Base-by-base conservation (phyloP, 1,140 invertebrate genomes). In the Thaumatotibia leucotreta region DNA sequence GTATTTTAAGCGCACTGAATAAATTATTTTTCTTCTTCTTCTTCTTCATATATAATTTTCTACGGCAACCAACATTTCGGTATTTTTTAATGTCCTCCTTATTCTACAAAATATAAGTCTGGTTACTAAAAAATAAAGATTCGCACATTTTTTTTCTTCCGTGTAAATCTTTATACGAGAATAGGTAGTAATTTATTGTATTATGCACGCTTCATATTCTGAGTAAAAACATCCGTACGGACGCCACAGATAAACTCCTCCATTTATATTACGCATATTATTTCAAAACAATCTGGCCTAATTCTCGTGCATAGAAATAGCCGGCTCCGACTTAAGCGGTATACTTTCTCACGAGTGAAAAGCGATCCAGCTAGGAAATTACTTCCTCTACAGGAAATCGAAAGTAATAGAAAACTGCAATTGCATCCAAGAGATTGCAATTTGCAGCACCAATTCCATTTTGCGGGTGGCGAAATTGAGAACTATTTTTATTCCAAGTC, bases 321-420 rank as follows among this genome's bases (percentile, higher is more conserved):
- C 24, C 24, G 52, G 24, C n/a, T 14, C 17, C 17, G 17, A 45
- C 39, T 39, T 39, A 45, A 27, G 24, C 52, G 23, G n/a, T 58
- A n/a, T n/a, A 85, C 82, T 86, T 88, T 86, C 82, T 75, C 78
- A 74, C 72, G 63, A 71, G 67, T 84, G 87, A 89, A 89, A 85
- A 89, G 84, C 82, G 72, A 76, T 79, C 70, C 72, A 74, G 79
- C 88, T 88, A 81, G 88, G 88, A 88, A 88, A 88, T 86, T 70
- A 88, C 86, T 90, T 90, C 88, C 88, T 86, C 79, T 68, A 85
- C 81, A 80, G 86, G 86, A 90, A 90, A 88, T 83, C 82, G 84
- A 90, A 88, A 88, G 86, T 54, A 62, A 69, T 84, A 83, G 85
- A 88, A 88, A 88, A 88, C 76, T 83, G 84, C 78, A 84, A 58